Percentiles rank a stretch among this genome's conserved stretches.
These are phyloP conservation scores for Gymnobelideus leadbeateri DNA, from an alignment of 2,113 vertebrate species.

Conservation along the genomic window DNA sequence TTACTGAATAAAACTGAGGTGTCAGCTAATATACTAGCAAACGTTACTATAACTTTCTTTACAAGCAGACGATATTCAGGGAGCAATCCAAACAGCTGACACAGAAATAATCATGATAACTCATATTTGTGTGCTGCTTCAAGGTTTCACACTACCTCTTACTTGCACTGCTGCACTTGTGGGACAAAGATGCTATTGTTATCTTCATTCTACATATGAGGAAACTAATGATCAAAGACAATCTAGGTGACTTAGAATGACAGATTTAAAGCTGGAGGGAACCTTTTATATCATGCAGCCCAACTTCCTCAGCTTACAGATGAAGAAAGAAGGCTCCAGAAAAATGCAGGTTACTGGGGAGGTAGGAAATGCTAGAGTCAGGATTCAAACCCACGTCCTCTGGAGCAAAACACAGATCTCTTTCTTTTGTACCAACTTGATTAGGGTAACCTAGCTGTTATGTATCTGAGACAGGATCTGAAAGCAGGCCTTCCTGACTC, in stretches of 20 bases:
- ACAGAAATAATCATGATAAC: too few species aligned
- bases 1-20: too few species aligned
- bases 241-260: not conserved
- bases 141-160: not conserved
- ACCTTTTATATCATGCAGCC: not conserved
- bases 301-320: not conserved
- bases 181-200: not conserved
- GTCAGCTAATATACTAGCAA: too few species aligned
- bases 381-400: not conserved
- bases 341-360: not conserved
- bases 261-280: not conserved
- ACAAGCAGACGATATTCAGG: too few species aligned
- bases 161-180: not conserved
- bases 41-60: too few species aligned
- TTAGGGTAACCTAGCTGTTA: not conserved
- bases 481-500: not conserved
- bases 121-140: not conserved
- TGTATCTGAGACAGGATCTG: not conserved
- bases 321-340: not conserved
- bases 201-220: not conserved
- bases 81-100: too few species aligned
- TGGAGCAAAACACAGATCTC: not conserved
- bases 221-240: not conserved
- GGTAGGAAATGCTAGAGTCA: not conserved
- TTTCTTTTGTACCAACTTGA: not conserved